Evolutionary conservation across 2,797 vertebrate species (phyloP), one percentile per base, ranked within the genome.

Genomic region (Phalloptychus januarius): DNA sequence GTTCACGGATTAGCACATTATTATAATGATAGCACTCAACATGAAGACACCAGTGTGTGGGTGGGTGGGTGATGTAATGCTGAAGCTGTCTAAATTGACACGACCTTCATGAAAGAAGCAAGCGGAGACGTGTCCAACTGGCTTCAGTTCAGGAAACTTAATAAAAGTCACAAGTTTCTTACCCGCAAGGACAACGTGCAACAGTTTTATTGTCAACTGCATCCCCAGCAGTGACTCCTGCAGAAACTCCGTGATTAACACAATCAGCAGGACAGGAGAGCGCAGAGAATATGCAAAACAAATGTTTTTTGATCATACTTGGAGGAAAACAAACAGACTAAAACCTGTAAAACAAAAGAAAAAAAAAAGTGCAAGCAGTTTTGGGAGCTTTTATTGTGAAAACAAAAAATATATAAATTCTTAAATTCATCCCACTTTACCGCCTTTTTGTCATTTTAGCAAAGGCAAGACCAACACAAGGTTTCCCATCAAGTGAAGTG

Each of bases 161-260:
- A 70, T 63, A 70, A 86, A 83, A 38, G 38, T 40, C 13, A 38
- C 1, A 50, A 74, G 79, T 74, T 85, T 67, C 58, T 83, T 85
- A 86, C 86, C 84, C 72, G 80, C n/a, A 81, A 79, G 52, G 74
- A 78, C 76, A 76, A 83, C 3, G 12, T 50, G 56, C 48, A 50
- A 5, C 71, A 1, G 38, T 61, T 74, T 74, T 38, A 45, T 36
- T 36, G 44, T 86, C 79, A 72, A 76, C 74, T 81, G 72, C 33
- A 72, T 80, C 44, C 48, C 31, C 54, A 82, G 70, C 79, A 74
- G 80, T 75, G 52, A n/a, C n/a, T n/a, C n/a, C n/a, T n/a, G n/a
- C n/a, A n/a, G n/a, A n/a, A n/a, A n/a, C n/a, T n/a, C n/a, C n/a
- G n/a, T n/a, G n/a, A n/a, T n/a, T n/a, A n/a, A n/a, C n/a, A n/a